Percentiles rank a stretch among this genome's conserved stretches.
Conservation (phyloP, 2,113 vertebrate genomes). For the Erinaceus europaeus region DNA sequence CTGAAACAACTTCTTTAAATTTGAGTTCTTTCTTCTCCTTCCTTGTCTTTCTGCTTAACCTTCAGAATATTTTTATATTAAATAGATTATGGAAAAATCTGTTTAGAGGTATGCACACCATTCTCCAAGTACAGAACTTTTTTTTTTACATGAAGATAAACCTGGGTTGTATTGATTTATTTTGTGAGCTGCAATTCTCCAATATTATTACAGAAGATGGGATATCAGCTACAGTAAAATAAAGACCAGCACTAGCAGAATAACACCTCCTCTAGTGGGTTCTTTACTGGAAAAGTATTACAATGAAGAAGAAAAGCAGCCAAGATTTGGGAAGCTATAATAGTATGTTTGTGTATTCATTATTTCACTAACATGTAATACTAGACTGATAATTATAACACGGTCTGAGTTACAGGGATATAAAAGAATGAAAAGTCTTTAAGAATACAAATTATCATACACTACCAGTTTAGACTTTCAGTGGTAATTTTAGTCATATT, state of each 20-base stretch:
- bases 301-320: constrained; percentile 68
- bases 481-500: constrained; percentile 69
- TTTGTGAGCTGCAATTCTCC: constrained; percentile 76
- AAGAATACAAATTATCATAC: not conserved
- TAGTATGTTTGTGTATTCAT: constrained; percentile 73
- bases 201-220: constrained; percentile 74
- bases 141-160: constrained; percentile 68
- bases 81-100: not conserved
- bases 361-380: constrained; percentile 73
- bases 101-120: not conserved
- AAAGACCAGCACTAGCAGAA: not conserved
- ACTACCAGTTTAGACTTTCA: constrained; percentile 59
- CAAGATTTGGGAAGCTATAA: constrained; percentile 62
- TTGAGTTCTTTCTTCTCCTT: not conserved
- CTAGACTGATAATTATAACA: constrained; percentile 70
- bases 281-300: constrained; percentile 67
- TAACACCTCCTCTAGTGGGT: constrained; percentile 59
- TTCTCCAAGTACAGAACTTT: constrained; percentile 59
- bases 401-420: constrained; percentile 72
- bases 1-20: not conserved
- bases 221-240: constrained; percentile 54
- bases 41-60: not conserved
- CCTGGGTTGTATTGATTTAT: constrained; percentile 68
- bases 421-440: constrained; percentile 75
- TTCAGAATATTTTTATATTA: constrained; percentile 53